phyloP scores from a whole-genome alignment of 1,140 invertebrate species.

The Drosophila erecta region DNA sequence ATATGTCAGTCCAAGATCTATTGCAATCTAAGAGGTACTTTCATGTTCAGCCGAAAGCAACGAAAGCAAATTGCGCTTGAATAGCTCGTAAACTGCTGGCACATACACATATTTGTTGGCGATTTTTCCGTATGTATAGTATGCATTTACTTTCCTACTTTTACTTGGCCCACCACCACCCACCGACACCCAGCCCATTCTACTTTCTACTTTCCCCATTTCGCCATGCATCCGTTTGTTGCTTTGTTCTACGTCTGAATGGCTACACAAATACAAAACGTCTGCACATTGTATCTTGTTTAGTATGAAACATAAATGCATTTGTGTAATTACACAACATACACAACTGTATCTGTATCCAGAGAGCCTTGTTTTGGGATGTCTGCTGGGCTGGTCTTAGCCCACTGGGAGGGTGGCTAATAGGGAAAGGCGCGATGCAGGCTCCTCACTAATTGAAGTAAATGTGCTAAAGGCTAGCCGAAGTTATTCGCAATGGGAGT shows the following conservation, averaged over 20 bases:
- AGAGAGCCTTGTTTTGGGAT: conserved; percentile 38
- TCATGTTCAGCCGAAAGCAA: background rate
- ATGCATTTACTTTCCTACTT: conserved; percentile 57
- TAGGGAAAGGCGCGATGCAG: background rate
- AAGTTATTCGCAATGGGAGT: conserved; percentile 46
- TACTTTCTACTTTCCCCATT: conserved; percentile 1
- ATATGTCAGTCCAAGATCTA: too few relatives aligned
- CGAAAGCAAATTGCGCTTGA: conserved; percentile 43
- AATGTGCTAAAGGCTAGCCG: conserved; percentile 56
- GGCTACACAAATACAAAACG: conserved; percentile 79
- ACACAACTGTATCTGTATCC: conserved; percentile 62
- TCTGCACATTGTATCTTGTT: conserved; percentile 60
- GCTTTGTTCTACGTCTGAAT: conserved; percentile 68
- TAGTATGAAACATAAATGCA: conserved; percentile 70
- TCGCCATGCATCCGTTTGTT: conserved; percentile 27
- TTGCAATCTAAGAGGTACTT: background rate
- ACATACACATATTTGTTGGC: conserved; percentile 59
- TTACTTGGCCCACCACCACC: conserved; percentile 17
- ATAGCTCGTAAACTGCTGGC: conserved; percentile 58
- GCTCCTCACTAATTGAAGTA: conserved; percentile 57
- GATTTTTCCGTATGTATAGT: conserved; percentile 52
- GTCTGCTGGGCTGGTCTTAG: conserved; percentile 12
- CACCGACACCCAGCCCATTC: background rate
- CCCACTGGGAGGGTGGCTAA: background rate
- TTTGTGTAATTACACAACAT: conserved; percentile 76